These are phyloP conservation scores for Leuctra nigra DNA, from an alignment of 2,888 invertebrate species.

Conservation along the genomic window DNA sequence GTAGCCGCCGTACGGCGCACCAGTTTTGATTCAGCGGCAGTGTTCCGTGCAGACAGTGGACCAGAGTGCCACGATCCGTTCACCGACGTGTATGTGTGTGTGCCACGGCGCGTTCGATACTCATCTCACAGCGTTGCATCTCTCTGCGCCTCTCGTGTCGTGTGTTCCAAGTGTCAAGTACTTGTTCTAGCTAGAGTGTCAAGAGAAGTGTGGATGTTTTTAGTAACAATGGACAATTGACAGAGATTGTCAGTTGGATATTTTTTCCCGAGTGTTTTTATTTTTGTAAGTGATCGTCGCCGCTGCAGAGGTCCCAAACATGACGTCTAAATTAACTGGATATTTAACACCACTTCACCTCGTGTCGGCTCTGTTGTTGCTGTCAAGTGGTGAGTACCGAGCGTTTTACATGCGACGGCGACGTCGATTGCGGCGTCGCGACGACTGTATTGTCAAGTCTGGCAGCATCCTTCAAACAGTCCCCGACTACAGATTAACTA, in stretches of 20 bases:
- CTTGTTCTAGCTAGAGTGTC: background rate
- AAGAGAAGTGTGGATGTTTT: background rate
- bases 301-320: no score
- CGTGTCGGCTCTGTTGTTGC: conserved; percentile 1
- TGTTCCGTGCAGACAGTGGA: background rate
- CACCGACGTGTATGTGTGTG: background rate
- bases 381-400: background rate
- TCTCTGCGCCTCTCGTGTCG: background rate
- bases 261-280: background rate
- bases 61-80: background rate
- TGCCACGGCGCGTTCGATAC: background rate
- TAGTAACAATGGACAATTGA: conserved; percentile 14
- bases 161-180: conserved; percentile 4
- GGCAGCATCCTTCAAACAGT: conserved; percentile 10
- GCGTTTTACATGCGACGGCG: background rate
- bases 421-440: background rate
- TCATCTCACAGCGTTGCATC: background rate
- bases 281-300: background rate
- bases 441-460: background rate
- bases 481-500: conserved; percentile 16
- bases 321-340: conserved; percentile 7
- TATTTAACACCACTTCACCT: conserved; percentile 13
- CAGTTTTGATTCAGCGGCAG: background rate
- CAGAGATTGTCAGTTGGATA: background rate
- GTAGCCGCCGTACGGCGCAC: conserved; percentile 9